These are phyloP conservation scores for Drymodes brunneopygia DNA, from an alignment of 2,113 vertebrate genomes.

Conservation along the genomic window DNA sequence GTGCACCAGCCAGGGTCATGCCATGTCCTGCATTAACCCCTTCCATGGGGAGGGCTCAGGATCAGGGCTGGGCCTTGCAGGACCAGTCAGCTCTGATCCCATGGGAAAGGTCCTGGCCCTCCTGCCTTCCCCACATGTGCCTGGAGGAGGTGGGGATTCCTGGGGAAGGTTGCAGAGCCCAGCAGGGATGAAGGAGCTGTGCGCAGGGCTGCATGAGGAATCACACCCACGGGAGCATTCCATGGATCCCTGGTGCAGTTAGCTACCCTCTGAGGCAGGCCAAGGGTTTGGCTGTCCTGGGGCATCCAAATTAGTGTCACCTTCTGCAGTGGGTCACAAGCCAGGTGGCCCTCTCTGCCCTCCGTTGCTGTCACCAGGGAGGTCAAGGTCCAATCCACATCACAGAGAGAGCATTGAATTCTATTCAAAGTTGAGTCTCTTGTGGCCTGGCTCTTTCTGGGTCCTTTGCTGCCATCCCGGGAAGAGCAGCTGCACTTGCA, in stretches of 20 bases:
- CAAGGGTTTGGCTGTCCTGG: neutral
- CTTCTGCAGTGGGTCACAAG: neutral
- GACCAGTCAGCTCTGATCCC: neutral
- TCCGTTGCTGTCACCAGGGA: neutral
- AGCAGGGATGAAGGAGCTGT: neutral
- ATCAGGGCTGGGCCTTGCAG: neutral
- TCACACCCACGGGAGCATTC: accelerated
- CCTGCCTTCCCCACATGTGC: accelerated
- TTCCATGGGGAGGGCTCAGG: neutral
- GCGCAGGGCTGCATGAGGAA: neutral
- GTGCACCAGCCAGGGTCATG: neutral
- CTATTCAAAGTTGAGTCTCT: neutral
- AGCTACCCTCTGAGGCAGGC: neutral
- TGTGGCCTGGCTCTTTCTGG: neutral
- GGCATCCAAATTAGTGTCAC: neutral
- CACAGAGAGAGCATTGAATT: neutral
- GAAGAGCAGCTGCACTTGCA: neutral
- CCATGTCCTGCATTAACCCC: neutral
- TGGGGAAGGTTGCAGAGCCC: neutral
- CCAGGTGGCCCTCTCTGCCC: neutral
- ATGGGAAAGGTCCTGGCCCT: neutral
- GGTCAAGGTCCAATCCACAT: neutral
- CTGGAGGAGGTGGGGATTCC: neutral
- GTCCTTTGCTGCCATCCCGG: neutral
- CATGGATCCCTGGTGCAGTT: neutral